Evolutionary conservation across 2,888 invertebrate genomes (phyloP).

Genomic region (Orchesellides sinensis): DNA sequence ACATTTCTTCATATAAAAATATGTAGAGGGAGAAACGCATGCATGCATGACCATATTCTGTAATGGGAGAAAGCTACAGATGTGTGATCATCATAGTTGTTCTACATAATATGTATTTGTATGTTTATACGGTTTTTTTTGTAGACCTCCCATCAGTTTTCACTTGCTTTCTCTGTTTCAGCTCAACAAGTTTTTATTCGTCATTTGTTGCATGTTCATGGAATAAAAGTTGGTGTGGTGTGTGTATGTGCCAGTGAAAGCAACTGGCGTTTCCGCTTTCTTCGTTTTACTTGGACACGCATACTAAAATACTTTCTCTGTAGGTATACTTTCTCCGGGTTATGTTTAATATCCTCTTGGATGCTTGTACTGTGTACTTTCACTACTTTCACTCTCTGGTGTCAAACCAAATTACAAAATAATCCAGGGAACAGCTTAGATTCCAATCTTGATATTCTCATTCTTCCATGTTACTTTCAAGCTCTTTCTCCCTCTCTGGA

Average conservation of each 20-base stretch:
- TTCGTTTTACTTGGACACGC: background rate
- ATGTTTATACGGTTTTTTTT: background rate
- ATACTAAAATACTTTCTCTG: background rate
- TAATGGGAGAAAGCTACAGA: background rate
- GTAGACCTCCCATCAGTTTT: background rate
- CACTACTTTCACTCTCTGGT: constrained; percentile 1
- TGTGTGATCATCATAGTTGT: too few relatives aligned
- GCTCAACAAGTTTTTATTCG: constrained; percentile 48
- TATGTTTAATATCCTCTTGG: background rate
- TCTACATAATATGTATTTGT: too few relatives aligned
- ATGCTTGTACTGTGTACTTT: constrained; percentile 2
- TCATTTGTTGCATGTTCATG: constrained; percentile 43
- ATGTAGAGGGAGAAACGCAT: constrained; percentile 1
- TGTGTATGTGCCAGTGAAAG: background rate
- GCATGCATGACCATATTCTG: background rate
- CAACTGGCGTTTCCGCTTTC: background rate
- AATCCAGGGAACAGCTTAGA: constrained; percentile 46
- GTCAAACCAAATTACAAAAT: constrained; percentile 59
- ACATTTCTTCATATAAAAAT: too few relatives aligned
- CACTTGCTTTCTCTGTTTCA: background rate
- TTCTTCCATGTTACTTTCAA: too few relatives aligned
- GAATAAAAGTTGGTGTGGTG: background rate
- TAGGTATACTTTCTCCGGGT: background rate
- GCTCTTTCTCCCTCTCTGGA: too few relatives aligned
- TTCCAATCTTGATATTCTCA: constrained; percentile 37